Percentiles rank a stretch among this genome's conserved stretches.
These are phyloP conservation scores for Diabrotica virgifera DNA, from an alignment of 1,140 invertebrate genomes.

Conservation along the genomic window DNA sequence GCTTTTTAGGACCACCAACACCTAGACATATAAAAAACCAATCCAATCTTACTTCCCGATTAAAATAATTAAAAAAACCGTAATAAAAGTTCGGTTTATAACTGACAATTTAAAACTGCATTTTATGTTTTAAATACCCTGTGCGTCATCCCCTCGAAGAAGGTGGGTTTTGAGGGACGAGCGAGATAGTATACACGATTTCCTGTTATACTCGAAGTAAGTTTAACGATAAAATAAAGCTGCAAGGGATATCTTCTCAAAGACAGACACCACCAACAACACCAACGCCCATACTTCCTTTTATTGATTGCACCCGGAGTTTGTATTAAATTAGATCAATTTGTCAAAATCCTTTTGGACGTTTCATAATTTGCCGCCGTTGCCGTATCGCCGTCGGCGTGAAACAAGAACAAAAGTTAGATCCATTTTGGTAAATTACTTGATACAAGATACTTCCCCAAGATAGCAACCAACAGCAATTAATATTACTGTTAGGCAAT, in stretches of 20 bases:
- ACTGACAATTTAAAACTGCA: no score
- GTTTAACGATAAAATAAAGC: not conserved
- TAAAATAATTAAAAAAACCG: no score
- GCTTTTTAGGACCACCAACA: no score
- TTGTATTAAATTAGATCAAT: conserved; percentile 39
- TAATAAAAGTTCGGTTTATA: no score
- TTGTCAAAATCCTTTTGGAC: conserved; percentile 37
- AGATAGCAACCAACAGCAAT: conserved; percentile 29
- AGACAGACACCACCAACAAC: not conserved
- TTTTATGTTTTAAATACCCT: no score
- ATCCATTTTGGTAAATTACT: conserved; percentile 34
- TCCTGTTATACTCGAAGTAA: not conserved
- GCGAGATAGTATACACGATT: not conserved
- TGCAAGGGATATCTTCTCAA: conserved; percentile 5
- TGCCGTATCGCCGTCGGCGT: conserved; percentile 19
- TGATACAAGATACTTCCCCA: conserved; percentile 30
- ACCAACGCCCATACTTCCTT: conserved; percentile 15
- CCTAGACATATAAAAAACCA: no score
- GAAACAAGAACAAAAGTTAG: conserved; percentile 36
- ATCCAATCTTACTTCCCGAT: no score
- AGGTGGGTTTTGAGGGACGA: not conserved
- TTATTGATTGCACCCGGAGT: conserved; percentile 32
- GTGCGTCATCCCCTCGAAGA: no score
- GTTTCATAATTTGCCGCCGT: conserved; percentile 34
- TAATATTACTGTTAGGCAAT: conserved; percentile 18